Base-by-base conservation (phyloP, 2,888 invertebrate species). In the Drosophila merina region DNA sequence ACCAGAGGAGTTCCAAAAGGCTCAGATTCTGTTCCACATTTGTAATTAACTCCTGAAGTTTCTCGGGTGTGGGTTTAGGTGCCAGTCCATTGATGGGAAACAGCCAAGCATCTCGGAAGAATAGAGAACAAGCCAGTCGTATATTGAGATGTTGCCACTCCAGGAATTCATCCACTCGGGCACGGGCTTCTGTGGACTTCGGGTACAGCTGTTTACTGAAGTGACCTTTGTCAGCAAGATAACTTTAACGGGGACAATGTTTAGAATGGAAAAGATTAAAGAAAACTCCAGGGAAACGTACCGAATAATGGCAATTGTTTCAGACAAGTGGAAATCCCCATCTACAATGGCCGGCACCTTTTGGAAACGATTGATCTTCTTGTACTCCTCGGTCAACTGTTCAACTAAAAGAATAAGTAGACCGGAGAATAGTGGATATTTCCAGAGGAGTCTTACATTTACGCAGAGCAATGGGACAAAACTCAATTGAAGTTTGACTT, bases 71-170 rank as follows among this genome's bases (percentile, higher is more conserved):
- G 0, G 92, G 89, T 54, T 92, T 90, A 51, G 89, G 82, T 62
- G 72, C 92, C 84, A 79, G 78, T 3, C 92, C 93, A 57, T 93
- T 73, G 2, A 92, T 38, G 0, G 95, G 95, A 4, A 89, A 71
- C 1, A 93, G 59, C 88, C 91, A 92, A 90, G 93, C 93, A n/a
- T 92, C 81, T 59, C 91, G 89, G 79, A 95, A 95, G 79, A 93
- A 94, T 75, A 92, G 82, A 1, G 93, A 91, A 75, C 94, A 94
- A 60, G 92, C 89, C 4, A 92, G 62, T 62, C 95, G 92, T 75
- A 54, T 92, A 74, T 94, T 94, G 7, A 93, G 81, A 86, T 95
- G 95, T 64, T 96, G 95, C 96, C 96, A 96, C 88, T 94, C 93
- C 63, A 95, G 91, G 86, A 93, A 95, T 88, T 96, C 95, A 86